These are phyloP conservation scores for Formica aserva DNA, from an alignment of 2,888 invertebrate genomes.

Conservation along the genomic window DNA sequence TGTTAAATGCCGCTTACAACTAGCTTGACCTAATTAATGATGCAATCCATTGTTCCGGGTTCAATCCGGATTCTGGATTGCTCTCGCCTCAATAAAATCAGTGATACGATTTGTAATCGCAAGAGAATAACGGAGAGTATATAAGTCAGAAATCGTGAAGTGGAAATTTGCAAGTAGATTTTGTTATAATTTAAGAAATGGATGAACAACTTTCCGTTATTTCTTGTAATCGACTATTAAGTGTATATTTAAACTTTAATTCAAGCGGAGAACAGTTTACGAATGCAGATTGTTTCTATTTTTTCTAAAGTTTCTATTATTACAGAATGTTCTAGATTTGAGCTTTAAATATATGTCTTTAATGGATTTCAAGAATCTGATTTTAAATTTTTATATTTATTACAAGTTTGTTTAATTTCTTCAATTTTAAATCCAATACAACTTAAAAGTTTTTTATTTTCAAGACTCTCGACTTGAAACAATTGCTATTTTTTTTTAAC, in stretches of 20 bases:
- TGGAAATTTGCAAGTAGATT: conserved; percentile 10
- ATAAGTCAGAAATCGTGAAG: conserved; percentile 21
- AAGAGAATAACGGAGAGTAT: conserved; percentile 32
- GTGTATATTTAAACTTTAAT: conserved; percentile 20
- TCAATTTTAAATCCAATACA: conserved; percentile 20
- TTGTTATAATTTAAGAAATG: conserved; percentile 34
- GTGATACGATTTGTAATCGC: conserved; percentile 42
- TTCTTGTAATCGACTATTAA: conserved; percentile 27
- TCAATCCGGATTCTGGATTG: conserved; percentile 4
- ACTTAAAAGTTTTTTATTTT: neutral
- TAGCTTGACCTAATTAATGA: conserved; percentile 58
- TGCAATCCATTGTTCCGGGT: conserved; percentile 22
- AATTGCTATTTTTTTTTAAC: conserved; percentile 32
- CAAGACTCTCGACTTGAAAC: neutral
- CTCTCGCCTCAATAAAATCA: conserved; percentile 27
- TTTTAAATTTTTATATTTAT: conserved; percentile 18
- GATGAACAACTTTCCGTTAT: conserved; percentile 5
- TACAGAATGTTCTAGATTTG: neutral
- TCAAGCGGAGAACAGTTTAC: conserved; percentile 24
- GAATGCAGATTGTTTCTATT: conserved; percentile 9
- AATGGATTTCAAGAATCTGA: neutral
- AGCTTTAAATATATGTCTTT: neutral
- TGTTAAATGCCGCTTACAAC: conserved; percentile 37
- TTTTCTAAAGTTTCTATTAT: neutral
- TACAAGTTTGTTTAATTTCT: conserved; percentile 2